Conservation (phyloP, 2,888 invertebrate species). For the Athalia cordata region DNA sequence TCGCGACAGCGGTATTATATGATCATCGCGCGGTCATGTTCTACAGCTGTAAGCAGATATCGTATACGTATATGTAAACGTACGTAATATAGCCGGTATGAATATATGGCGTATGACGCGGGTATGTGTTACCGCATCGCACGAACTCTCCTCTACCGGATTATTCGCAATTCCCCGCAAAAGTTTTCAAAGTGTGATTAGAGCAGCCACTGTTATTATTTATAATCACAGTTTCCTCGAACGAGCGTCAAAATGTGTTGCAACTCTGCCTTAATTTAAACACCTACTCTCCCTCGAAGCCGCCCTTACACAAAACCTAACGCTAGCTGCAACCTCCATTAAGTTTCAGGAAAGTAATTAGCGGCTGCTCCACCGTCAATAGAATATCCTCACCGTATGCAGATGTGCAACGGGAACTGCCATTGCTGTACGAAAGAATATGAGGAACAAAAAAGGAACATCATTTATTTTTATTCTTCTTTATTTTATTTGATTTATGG, state of each 20-base stretch:
- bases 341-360: conserved; percentile 43
- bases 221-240: conserved; percentile 43
- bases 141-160: background rate
- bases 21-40: background rate
- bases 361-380: conserved; percentile 6
- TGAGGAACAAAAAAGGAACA: no score
- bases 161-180: conserved; percentile 29
- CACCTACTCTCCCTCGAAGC: conserved; percentile 20
- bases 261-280: conserved; percentile 27
- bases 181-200: conserved; percentile 48
- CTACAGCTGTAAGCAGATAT: no score
- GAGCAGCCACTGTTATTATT: conserved; percentile 44
- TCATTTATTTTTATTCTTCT: no score
- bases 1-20: background rate
- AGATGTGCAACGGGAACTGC: background rate
- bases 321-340: conserved; percentile 30
- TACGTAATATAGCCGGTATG: background rate
- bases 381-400: background rate
- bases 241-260: conserved; percentile 44
- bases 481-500: no score
- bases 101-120: background rate
- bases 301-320: conserved; percentile 21
- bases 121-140: conserved; percentile 21
- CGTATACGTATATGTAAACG: no score
- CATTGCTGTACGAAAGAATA: background rate